Evolutionary conservation across 1,140 invertebrate genomes (phyloP).

Genomic region (Caerostris extrusa): DNA sequence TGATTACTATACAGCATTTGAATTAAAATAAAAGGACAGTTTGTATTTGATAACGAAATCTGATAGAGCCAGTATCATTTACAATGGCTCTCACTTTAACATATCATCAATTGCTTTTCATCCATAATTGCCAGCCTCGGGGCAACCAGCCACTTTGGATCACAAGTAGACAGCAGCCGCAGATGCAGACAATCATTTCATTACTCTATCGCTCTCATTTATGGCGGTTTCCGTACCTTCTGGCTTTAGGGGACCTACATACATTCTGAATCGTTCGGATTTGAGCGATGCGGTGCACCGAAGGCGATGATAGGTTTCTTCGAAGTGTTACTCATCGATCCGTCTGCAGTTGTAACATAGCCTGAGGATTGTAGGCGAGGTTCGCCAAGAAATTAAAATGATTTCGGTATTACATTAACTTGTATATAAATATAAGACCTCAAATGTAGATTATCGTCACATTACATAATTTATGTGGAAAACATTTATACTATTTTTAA

Average conservation of each 20-base stretch:
- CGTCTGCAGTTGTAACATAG: background rate
- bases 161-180: background rate
- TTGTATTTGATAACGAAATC: no score
- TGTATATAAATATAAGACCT: no score
- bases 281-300: background rate
- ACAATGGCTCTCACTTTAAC: conserved; percentile 2
- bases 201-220: conserved; percentile 23
- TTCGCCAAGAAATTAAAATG: background rate
- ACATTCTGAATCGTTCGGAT: background rate
- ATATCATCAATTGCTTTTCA: background rate
- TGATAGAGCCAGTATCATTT: no score
- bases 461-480: no score
- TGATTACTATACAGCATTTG: no score
- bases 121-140: background rate
- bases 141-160: conserved; percentile 26
- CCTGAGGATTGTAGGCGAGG: background rate
- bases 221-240: conserved; percentile 20
- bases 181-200: conserved; percentile 39
- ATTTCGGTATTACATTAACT: background rate
- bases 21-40: no score
- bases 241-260: conserved; percentile 65
- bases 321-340: background rate
- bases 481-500: no score
- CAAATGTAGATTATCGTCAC: no score
- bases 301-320: background rate